These are phyloP conservation scores for Bellardia pandia DNA, from an alignment of 2,888 invertebrate genomes.

Conservation along the genomic window DNA sequence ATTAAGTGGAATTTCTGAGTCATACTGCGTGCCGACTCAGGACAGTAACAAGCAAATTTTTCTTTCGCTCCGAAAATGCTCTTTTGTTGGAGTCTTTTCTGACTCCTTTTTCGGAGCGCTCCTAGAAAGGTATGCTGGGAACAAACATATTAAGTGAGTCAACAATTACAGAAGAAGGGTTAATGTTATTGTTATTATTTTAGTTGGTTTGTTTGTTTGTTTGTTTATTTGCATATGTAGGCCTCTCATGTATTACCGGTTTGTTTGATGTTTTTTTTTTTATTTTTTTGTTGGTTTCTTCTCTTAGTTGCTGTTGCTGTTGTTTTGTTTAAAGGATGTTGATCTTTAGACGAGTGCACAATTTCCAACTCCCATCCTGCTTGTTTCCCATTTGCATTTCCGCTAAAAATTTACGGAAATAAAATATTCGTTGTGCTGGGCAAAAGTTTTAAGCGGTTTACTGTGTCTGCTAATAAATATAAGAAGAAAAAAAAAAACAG, in stretches of 20 bases:
- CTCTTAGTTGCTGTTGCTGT: conserved; percentile 7
- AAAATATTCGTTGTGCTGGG: conserved; percentile 67
- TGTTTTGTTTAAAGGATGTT: conserved; percentile 52
- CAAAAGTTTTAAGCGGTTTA: conserved; percentile 69
- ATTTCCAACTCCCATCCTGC: conserved; percentile 60
- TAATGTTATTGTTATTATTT: conserved; percentile 12
- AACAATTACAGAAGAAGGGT: background rate
- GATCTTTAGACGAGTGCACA: conserved; percentile 59
- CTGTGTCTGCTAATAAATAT: conserved; percentile 57
- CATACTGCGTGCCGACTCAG: too few species aligned
- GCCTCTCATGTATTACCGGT: background rate
- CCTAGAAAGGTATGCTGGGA: too few species aligned
- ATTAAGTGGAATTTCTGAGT: too few species aligned
- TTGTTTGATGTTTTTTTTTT: background rate
- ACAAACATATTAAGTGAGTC: background rate
- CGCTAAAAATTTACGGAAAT: conserved; percentile 70
- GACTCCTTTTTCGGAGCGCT: too few species aligned
- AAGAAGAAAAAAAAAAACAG: conserved; percentile 4
- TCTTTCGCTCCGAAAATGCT: too few species aligned
- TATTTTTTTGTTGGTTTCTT: background rate
- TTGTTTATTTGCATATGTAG: background rate
- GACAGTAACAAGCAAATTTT: too few species aligned
- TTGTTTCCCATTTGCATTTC: conserved; percentile 71
- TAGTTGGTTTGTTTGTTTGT: background rate
- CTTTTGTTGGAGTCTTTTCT: too few species aligned